phyloP scores from a whole-genome alignment of 2,888 invertebrate genomes.

The Hydrotaea diabolus region DNA sequence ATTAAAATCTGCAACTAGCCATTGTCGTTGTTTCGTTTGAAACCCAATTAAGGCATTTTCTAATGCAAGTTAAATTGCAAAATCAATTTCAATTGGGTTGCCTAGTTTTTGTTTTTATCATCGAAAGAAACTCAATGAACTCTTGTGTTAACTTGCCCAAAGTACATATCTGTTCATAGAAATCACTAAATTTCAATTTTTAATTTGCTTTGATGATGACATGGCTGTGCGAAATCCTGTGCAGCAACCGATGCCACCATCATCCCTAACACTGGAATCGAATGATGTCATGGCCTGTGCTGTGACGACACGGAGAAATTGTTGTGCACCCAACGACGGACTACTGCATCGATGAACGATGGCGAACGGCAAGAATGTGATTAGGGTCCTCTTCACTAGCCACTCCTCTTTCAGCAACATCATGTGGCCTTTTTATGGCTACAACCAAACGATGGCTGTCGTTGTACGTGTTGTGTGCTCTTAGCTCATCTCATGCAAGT shows the following conservation, averaged over 20 bases:
- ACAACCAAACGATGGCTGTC: background rate
- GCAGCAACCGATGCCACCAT: background rate
- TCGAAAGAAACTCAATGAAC: background rate
- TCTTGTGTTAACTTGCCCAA: background rate
- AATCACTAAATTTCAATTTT: conserved; percentile 10
- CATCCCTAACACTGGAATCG: background rate
- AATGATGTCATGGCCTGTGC: background rate
- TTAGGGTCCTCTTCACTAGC: conserved; percentile 13
- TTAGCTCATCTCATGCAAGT: conserved; percentile 1
- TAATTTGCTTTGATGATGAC: conserved; percentile 13
- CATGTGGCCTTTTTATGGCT: background rate
- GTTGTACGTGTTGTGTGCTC: background rate
- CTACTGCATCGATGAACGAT: background rate
- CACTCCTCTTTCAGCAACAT: background rate
- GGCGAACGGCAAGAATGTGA: background rate
- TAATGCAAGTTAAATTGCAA: background rate
- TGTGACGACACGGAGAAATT: background rate
- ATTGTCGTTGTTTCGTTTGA: background rate
- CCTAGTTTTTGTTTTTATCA: background rate
- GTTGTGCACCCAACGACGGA: background rate
- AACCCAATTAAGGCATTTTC: background rate
- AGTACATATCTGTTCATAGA: background rate
- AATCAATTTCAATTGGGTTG: background rate
- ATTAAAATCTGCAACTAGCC: background rate
- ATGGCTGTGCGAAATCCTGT: background rate